Evolutionary conservation across 2,113 vertebrate species (phyloP).

Genomic region (Lipophrys pholis): DNA sequence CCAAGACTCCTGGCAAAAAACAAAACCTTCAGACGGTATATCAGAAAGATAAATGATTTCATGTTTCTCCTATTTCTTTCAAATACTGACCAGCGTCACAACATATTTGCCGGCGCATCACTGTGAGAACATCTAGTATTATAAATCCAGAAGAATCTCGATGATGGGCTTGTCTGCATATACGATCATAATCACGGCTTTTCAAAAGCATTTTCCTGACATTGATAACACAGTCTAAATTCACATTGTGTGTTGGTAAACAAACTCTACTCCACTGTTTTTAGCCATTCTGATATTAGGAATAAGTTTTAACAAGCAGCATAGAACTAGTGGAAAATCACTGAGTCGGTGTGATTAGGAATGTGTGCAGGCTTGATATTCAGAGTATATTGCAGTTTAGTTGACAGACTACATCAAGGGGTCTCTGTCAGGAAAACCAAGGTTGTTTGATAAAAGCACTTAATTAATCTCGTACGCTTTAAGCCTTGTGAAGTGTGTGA

Average conservation of each 20-base stretch:
- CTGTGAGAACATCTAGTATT: conserved; percentile 20
- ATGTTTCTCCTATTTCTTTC: conserved; percentile 60
- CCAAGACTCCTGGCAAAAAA: too few relatives aligned
- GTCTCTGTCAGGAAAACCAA: neutral
- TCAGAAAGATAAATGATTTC: conserved; percentile 22
- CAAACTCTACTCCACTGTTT: neutral
- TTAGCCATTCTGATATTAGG: neutral
- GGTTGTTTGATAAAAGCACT: neutral
- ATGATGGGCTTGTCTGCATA: conserved; percentile 4
- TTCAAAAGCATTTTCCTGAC: neutral
- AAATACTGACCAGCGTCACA: conserved; percentile 33
- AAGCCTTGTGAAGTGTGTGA: neutral
- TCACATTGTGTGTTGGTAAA: neutral
- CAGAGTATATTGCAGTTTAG: neutral
- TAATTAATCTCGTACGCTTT: neutral
- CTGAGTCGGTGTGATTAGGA: neutral
- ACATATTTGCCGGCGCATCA: conserved; percentile 48
- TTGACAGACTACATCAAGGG: too few relatives aligned
- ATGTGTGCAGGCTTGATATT: neutral
- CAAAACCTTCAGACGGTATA: too few relatives aligned
- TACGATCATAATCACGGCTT: neutral
- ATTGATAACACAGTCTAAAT: neutral
- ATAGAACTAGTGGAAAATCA: conserved; percentile 2
- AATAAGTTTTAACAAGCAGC: neutral
- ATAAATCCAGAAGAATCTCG: conserved; percentile 18